Base-by-base conservation (phyloP, 2,888 invertebrate species). In the Pyralis farinalis region DNA sequence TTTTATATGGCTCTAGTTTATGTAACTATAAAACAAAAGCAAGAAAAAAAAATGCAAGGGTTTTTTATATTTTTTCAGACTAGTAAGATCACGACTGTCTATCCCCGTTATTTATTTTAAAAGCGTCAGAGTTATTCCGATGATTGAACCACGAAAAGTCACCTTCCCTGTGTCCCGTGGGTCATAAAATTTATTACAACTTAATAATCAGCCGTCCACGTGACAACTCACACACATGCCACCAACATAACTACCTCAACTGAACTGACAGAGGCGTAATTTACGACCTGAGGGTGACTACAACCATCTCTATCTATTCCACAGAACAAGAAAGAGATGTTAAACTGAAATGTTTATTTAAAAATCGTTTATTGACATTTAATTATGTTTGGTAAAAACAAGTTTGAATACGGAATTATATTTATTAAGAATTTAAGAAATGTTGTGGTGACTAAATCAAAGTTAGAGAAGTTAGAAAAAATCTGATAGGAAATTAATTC, bases 101-200 rank as follows among this genome's bases (percentile, higher is more conserved):
- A 38, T 12, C 32, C 25, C 32, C 31, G 31, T 38, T 38, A 38
- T 38, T 38, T 38, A 38, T 38, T 32, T 37, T 25, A 8, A 29
- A 32, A 36, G 29, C 6, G 37, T 36, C 36, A 41, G 36, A 39
- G 21, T 25, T 38, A 29, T 39, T 22, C 33, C 27, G 40, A 30
- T 33, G 40, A 12, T 31, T 31, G 31, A 12, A 11, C 11, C 7
- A 48, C 34, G 36, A 35, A 58, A 53, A 70, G 67, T 71, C 68
- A 71, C 70, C 65, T 65, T 64, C 61, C 53, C 58, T 41, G 49
- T 50, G 55, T 76, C 78, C 69, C 72, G 42, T 53, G 71, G 75
- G 71, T 58, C 69, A 68, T 71, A 66, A 70, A 82, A 85, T 85
- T 79, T 86, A 88, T 87, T 82, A 83, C 79, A 70, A 78, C 74